Base-by-base conservation (phyloP, 2,797 vertebrate genomes). In the Adelosebastes latens region DNA sequence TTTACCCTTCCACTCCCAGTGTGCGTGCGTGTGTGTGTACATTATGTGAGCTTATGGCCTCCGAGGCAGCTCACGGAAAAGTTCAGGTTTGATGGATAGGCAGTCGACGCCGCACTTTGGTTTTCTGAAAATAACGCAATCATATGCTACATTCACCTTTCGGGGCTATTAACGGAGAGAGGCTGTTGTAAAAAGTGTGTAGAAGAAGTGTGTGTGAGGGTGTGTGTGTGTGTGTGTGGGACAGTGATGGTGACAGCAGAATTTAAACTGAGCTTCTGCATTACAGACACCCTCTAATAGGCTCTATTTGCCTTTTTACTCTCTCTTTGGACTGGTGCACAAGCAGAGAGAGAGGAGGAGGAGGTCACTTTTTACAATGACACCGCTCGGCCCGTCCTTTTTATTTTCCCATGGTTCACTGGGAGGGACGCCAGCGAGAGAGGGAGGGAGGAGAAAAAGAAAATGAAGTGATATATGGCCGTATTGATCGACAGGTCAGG, bases 381-480 rank as follows among this genome's bases (percentile, higher is more conserved):
- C 84, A 80, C 20, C 36, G 18, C 66, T 52, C 56, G 31, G 24
- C 62, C 16, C 52, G n/a, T 24, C 22, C 52, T 60, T 46, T 67
- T 64, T 67, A 72, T 79, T 71, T 77, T 56, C 32, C 34, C 1
- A 24, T 69, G 22, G 60, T 77, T 78, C 70, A 67, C 36, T 69
- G 20, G n/a, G 68, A 80, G 56, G n/a, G 52, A 74, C 32, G 36
- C 31, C 31, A 55, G 53, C 20, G 20, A 65, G 67, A 60, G 52
- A 69, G n/a, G 59, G 72, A 88, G 59, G 55, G 52, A 49, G 66
- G 61, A 87, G 85, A 85, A 84, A 85, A 87, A 86, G 87, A 91
- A 94, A 95, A 95, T 94, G 83, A 93, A 94, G 94, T 95, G 92
- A 95, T 96, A 94, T 95, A 93, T 86, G 92, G 88, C 87, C 55